Conservation (phyloP, 2,888 invertebrate genomes). For the Thera britannica region DNA sequence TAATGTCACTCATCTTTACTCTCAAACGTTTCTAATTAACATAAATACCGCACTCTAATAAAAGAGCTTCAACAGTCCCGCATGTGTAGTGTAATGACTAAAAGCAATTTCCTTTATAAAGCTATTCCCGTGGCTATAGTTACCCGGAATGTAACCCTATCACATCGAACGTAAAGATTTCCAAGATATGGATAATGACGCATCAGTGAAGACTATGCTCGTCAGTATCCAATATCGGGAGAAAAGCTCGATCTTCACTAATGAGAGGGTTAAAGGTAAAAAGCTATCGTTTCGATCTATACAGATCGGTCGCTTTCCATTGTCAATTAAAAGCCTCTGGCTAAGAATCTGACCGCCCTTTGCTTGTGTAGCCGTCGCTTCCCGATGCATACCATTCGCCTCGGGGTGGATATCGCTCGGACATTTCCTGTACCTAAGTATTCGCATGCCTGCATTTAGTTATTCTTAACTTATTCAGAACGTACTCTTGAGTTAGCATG, state of each 20-base stretch:
- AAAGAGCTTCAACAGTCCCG: constrained; percentile 44
- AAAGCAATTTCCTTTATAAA: constrained; percentile 56
- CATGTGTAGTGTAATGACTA: constrained; percentile 45
- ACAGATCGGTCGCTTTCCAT: constrained; percentile 68
- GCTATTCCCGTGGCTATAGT: constrained; percentile 34
- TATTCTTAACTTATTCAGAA: constrained; percentile 55
- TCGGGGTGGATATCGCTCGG: constrained; percentile 71
- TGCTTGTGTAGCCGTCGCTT: constrained; percentile 78
- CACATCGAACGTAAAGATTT: constrained; percentile 54
- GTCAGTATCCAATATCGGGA: constrained; percentile 48
- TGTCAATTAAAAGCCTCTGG: constrained; percentile 79
- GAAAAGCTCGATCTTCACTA: constrained; percentile 50
- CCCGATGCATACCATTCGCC: constrained; percentile 74
- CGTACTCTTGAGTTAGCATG: constrained; percentile 64
- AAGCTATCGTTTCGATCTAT: constrained; percentile 64
- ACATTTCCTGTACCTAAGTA: constrained; percentile 76
- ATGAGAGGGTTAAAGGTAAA: constrained; percentile 71
- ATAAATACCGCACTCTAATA: constrained; percentile 43
- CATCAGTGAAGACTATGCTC: constrained; percentile 53
- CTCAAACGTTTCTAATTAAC: constrained; percentile 58
- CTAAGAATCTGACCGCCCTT: constrained; percentile 75
- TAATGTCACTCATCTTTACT: constrained; percentile 60
- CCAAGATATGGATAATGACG: constrained; percentile 55
- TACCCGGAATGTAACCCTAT: constrained; percentile 46
- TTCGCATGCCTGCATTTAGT: constrained; percentile 67